phyloP scores from a whole-genome alignment of 2,888 invertebrate species.

The Cetonia aurata region DNA sequence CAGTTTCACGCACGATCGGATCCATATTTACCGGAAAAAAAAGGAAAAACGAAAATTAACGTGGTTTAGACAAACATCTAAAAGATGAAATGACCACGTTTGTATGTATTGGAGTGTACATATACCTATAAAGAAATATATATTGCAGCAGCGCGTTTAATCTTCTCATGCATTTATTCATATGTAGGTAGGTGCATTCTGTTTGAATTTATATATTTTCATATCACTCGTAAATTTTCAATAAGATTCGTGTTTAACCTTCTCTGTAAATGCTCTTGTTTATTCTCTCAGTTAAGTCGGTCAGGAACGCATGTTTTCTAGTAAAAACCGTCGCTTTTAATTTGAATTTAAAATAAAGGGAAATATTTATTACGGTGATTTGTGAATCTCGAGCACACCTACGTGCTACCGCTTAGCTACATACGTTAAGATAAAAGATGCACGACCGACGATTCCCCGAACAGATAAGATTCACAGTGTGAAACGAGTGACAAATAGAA shows the following conservation, averaged over 20 bases:
- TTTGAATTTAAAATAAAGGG: constrained; percentile 45
- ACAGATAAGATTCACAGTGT: constrained; percentile 44
- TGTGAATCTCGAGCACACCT: constrained; percentile 44
- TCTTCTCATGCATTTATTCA: constrained; percentile 31
- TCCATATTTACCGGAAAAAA: constrained; percentile 23
- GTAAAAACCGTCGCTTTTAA: constrained; percentile 29
- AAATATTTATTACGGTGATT: constrained; percentile 44
- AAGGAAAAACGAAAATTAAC: constrained; percentile 25
- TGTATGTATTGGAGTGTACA: too few relatives aligned
- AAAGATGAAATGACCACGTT: constrained; percentile 1
- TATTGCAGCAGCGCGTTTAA: background rate
- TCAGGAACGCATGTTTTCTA: constrained; percentile 25
- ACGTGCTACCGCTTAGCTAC: constrained; percentile 5
- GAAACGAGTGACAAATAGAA: constrained; percentile 44
- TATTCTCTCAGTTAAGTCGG: background rate
- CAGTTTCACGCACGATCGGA: constrained; percentile 15
- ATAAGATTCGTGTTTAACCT: constrained; percentile 15
- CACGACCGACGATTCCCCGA: constrained; percentile 9
- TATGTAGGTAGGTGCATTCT: background rate
- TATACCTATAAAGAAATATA: background rate
- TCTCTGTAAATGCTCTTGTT: constrained; percentile 2
- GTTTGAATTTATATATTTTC: constrained; percentile 10
- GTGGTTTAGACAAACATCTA: background rate
- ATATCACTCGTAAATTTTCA: constrained; percentile 21
- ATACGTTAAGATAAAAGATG: constrained; percentile 19